A percentile compares a stretch with the other conserved stretches of the same genome.
These are phyloP conservation scores for Leptinotarsa peninsularis DNA, from an alignment of 2,888 invertebrate species.

Conservation along the genomic window DNA sequence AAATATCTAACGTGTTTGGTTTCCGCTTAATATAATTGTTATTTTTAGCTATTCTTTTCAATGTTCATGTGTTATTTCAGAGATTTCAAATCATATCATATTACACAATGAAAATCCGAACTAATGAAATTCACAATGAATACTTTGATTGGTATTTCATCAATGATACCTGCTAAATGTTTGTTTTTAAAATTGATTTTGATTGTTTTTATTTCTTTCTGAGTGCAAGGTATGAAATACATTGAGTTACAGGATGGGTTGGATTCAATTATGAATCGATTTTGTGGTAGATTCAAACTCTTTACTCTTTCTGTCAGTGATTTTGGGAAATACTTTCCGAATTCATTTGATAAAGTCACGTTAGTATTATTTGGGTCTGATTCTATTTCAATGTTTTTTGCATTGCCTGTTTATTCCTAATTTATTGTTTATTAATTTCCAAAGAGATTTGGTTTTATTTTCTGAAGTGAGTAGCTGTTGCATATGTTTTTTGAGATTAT, in stretches of 20 bases:
- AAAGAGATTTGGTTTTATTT: neutral
- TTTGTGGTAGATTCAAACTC: neutral
- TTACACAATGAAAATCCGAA: too few species aligned
- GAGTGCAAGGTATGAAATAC: slow-evolving; percentile 4
- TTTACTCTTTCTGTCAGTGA: neutral
- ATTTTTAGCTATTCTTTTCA: too few species aligned
- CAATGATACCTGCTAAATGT: neutral
- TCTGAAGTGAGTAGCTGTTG: neutral
- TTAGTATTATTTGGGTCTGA: neutral
- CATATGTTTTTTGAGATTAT: neutral
- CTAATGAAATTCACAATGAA: neutral
- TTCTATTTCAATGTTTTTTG: neutral
- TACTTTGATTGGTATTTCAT: neutral
- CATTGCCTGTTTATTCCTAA: neutral
- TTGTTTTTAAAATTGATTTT: neutral
- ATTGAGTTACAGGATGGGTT: slow-evolving; percentile 14
- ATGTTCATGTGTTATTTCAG: too few species aligned
- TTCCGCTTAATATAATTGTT: too few species aligned
- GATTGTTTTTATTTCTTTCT: neutral
- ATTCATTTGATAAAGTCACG: neutral
- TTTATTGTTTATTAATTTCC: neutral
- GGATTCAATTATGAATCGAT: neutral
- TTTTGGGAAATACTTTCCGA: neutral
- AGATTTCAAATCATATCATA: too few species aligned
- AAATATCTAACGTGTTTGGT: too few species aligned